Conservation (phyloP, 2,797 vertebrate genomes). For the Myripristis jacobus region DNA sequence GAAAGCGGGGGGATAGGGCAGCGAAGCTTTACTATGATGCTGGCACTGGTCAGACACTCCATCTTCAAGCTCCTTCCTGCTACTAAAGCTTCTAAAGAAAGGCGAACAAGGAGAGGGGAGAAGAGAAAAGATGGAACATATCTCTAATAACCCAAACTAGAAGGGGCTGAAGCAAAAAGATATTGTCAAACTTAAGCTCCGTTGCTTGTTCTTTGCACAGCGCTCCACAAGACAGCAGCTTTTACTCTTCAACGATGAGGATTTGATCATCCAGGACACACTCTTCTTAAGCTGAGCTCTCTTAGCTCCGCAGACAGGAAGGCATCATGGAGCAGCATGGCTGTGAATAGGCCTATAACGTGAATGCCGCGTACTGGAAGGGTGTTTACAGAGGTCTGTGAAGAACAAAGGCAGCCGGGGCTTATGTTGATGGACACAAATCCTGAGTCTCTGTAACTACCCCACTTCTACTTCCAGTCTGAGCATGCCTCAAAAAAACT, state of each 20-base stretch:
- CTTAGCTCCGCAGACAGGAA: conserved; percentile 49
- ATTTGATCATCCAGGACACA: conserved; percentile 72
- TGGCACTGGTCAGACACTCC: conserved; percentile 55
- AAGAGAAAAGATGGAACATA: conserved; percentile 39
- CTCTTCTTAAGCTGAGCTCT: conserved; percentile 54
- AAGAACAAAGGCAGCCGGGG: conserved; percentile 70
- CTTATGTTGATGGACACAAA: conserved; percentile 82
- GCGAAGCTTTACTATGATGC: conserved; percentile 54
- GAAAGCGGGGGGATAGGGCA: not conserved
- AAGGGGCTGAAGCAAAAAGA: conserved; percentile 35
- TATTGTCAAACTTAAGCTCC: conserved; percentile 53
- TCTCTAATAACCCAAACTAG: conserved; percentile 51
- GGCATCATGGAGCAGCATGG: conserved; percentile 61
- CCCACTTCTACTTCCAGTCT: conserved; percentile 52
- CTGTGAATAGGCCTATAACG: conserved; percentile 44
- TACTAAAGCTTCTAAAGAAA: not conserved
- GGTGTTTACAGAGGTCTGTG: conserved; percentile 62
- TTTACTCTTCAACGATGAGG: conserved; percentile 62
- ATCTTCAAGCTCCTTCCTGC: conserved; percentile 30
- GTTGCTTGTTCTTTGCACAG: conserved; percentile 59
- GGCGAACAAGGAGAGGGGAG: conserved; percentile 30
- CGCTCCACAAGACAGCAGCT: conserved; percentile 53
- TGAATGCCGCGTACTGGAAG: conserved; percentile 26
- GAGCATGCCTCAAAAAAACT: conserved; percentile 61
- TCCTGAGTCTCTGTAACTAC: conserved; percentile 80